Evolutionary conservation across 2,113 vertebrate genomes (phyloP).

Genomic region (Propithecus coquereli): DNA sequence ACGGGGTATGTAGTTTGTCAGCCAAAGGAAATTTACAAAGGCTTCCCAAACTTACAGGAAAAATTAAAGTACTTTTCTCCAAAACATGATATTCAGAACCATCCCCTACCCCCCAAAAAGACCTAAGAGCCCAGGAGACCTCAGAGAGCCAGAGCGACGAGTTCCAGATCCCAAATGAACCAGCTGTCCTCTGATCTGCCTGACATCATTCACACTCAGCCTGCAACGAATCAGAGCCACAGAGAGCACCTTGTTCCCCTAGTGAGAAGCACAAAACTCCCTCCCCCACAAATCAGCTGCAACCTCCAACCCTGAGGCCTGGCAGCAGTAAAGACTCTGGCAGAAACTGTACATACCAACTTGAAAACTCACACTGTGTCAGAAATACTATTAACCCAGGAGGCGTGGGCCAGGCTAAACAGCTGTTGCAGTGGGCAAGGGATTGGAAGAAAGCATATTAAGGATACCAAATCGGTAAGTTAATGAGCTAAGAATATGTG

Average conservation of each 20-base stretch:
- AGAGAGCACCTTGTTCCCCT: conserved; percentile 66
- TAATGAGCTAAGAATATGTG: conserved; percentile 35
- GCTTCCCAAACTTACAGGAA: conserved; percentile 45
- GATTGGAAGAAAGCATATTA: conserved; percentile 23
- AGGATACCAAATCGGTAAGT: conserved; percentile 57
- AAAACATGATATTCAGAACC: conserved; percentile 45
- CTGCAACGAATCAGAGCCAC: conserved; percentile 54
- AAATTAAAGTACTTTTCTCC: conserved; percentile 52
- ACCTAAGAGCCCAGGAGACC: conserved; percentile 21
- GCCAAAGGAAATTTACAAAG: conserved; percentile 54
- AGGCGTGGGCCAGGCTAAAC: conserved; percentile 62
- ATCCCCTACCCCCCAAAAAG: not conserved
- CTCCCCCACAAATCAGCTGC: conserved; percentile 55
- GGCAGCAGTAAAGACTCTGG: conserved; percentile 67
- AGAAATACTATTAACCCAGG: conserved; percentile 68
- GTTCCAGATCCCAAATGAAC: conserved; percentile 62
- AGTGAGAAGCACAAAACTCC: conserved; percentile 53
- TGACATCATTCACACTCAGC: conserved; percentile 72
- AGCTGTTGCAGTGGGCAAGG: conserved; percentile 71
- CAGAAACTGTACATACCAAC: conserved; percentile 76
- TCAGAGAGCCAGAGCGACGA: not conserved
- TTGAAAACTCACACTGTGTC: conserved; percentile 70
- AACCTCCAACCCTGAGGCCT: conserved; percentile 36
- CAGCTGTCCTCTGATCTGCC: conserved; percentile 62
- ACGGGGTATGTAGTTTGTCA: conserved; percentile 40